Conservation (phyloP, 2,113 vertebrate species). For the Pteruthius melanotis region DNA sequence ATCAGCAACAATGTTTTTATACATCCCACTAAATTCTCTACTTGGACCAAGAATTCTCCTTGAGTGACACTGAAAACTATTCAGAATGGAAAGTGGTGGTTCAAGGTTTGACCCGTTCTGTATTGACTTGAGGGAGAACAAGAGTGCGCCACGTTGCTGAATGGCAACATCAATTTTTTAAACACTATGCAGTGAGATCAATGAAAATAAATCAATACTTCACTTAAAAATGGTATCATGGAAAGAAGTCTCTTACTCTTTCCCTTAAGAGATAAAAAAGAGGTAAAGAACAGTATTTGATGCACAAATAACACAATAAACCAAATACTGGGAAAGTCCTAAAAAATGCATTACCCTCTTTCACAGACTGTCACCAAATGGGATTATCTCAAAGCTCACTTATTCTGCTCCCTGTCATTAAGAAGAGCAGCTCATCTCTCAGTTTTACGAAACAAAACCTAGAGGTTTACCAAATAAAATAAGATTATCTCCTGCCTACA, state of each 20-base stretch:
- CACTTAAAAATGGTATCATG: neutral
- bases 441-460: conserved; percentile 1
- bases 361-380: conserved; percentile 1
- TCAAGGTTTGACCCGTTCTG: neutral
- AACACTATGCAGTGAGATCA: neutral
- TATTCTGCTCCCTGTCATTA: neutral
- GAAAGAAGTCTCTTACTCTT: neutral
- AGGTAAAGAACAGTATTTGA: neutral
- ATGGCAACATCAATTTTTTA: conserved; percentile 12
- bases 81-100: neutral
- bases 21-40: neutral
- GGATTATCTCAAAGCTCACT: conserved; percentile 24
- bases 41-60: neutral
- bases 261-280: neutral
- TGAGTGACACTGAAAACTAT: neutral
- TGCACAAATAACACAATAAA: neutral
- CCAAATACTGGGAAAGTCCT: neutral
- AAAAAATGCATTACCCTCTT: neutral
- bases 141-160: neutral
- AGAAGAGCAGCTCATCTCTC: neutral
- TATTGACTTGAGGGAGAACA: neutral
- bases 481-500: neutral
- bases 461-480: conserved; percentile 34
- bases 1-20: neutral
- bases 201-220: conserved; percentile 5